Conservation (phyloP, 2,888 invertebrate genomes). For the Andrena fulva region DNA sequence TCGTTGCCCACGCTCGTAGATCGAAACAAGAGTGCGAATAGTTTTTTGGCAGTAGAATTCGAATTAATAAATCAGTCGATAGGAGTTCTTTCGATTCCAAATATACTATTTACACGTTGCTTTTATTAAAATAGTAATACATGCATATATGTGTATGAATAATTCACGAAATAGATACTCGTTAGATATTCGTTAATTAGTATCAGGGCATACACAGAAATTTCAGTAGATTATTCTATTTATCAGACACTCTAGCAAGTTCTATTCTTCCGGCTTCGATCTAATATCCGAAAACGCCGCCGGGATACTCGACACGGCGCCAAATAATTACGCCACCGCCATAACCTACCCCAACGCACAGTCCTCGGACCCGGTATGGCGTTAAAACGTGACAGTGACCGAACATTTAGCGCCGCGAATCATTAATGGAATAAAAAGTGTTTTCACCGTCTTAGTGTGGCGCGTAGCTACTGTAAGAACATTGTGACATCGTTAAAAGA, state of each 20-base stretch:
- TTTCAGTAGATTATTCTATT: background rate
- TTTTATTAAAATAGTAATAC: no score
- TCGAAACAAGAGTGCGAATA: background rate
- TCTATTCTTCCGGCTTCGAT: background rate
- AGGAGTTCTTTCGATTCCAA: background rate
- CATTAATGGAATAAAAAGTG: constrained; percentile 1
- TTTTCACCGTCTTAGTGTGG: background rate
- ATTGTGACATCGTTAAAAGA: constrained; percentile 37
- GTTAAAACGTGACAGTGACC: background rate
- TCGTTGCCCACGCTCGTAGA: background rate
- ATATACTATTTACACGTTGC: background rate
- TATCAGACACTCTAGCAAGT: background rate
- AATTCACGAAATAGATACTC: background rate
- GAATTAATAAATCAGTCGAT: background rate
- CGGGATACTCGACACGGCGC: background rate
- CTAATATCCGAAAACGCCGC: constrained; percentile 6
- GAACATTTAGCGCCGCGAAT: background rate
- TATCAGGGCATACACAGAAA: background rate
- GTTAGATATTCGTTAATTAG: background rate
- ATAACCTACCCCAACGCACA: constrained; percentile 25
- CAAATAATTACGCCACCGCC: background rate
- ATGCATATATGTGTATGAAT: no score
- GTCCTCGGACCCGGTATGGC: background rate
- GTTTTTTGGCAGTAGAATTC: background rate
- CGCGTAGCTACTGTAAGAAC: constrained; percentile 30